These are phyloP conservation scores for Apamea anceps DNA, from an alignment of 2,888 invertebrate species.

Conservation along the genomic window DNA sequence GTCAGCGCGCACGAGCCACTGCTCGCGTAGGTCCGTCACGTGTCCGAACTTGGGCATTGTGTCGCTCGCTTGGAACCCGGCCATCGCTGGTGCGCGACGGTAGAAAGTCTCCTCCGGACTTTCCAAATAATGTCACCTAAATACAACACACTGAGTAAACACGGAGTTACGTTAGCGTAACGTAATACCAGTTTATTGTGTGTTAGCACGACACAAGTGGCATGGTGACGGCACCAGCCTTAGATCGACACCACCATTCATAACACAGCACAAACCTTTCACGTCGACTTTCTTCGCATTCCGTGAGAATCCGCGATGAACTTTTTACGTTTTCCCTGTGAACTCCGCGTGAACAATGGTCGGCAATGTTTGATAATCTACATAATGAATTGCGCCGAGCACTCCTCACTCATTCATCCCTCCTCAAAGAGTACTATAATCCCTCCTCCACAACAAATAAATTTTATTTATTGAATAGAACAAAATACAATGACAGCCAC, in stretches of 20 bases:
- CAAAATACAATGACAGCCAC: constrained; percentile 39
- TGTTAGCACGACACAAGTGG: constrained; percentile 68
- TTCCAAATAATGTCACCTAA: constrained; percentile 66
- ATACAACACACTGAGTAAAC: constrained; percentile 53
- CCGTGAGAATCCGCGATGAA: constrained; percentile 81
- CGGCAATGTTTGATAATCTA: constrained; percentile 81
- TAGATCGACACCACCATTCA: constrained; percentile 56
- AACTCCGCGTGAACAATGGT: constrained; percentile 83
- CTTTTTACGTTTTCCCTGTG: constrained; percentile 84
- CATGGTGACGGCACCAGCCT: constrained; percentile 68
- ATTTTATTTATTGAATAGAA: constrained; percentile 30
- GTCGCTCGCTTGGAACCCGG: constrained; percentile 83
- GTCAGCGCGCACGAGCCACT: constrained; percentile 87
- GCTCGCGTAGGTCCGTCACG: constrained; percentile 87
- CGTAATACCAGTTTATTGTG: constrained; percentile 70
- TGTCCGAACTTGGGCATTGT: constrained; percentile 88
- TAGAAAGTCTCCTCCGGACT: constrained; percentile 68
- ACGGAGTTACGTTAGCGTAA: constrained; percentile 66
- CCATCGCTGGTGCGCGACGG: constrained; percentile 77
- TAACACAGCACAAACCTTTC: constrained; percentile 66
- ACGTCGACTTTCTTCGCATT: constrained; percentile 84
- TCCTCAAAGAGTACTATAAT: too few relatives aligned
- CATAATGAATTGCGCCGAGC: constrained; percentile 80
- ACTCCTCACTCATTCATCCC: constrained; percentile 74
- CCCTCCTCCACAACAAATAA: constrained; percentile 73